Conservation (phyloP, 37 sponge, comb jelly and placozoan species). For the Chondrilla cf. caribensis region DNA sequence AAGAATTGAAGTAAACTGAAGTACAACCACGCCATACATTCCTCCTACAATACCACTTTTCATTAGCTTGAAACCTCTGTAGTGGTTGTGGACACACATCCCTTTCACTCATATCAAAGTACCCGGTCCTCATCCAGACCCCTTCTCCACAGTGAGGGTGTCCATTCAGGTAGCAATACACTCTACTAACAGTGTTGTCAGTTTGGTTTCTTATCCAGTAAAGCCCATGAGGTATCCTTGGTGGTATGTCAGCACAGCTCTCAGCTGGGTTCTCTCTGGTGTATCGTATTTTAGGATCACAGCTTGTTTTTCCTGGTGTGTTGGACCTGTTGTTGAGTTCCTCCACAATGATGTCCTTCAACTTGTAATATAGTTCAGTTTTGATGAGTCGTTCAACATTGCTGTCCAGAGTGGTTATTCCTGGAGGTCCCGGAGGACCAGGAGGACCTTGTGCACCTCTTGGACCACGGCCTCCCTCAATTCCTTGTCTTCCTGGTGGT, state of each 20-base stretch:
- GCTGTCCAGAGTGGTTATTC: neutral
- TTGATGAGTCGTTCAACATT: conserved; percentile 3
- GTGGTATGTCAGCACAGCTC: conserved; percentile 17
- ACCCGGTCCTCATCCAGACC: conserved; percentile 24
- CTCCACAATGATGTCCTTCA: neutral
- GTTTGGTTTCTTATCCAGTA: neutral
- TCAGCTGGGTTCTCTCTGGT: neutral
- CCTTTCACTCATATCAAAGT: neutral
- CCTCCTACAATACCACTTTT: neutral
- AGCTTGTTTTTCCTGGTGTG: no score
- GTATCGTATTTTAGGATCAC: no score
- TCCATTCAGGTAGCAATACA: conserved; percentile 17
- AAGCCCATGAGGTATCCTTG: neutral
- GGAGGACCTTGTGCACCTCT: neutral
- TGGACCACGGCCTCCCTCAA: neutral
- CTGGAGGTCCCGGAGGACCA: conserved; percentile 10
- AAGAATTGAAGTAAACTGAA: conserved; percentile 8
- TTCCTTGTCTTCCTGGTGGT: neutral
- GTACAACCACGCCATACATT: neutral
- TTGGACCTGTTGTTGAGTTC: no score
- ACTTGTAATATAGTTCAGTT: conserved; percentile 15
- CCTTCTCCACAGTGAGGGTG: conserved; percentile 23
- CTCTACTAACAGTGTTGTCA: neutral
- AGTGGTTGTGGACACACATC: conserved; percentile 8
- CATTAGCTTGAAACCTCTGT: neutral